Evolutionary conservation across 2,113 vertebrate species (phyloP), one percentile per base, ranked within the genome.

Genomic region (Arenaria interpres): DNA sequence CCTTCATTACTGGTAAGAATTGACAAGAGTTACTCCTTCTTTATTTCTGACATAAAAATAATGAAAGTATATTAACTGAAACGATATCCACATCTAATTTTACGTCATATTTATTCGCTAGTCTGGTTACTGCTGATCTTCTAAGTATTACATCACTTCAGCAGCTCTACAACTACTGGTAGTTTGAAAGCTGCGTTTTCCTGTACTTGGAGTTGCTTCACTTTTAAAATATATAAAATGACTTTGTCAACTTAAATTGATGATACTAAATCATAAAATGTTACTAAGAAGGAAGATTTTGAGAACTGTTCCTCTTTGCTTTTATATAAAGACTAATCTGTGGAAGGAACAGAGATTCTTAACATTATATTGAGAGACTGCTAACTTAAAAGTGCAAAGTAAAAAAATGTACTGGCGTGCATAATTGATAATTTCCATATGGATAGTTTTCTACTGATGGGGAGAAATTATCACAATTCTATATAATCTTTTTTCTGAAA

Each of bases 1-100:
- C 99, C 99, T 98, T 99, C 99, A 98, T 98, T 99, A 99, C 98
- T 99, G 99, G 99, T 99, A 98, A 98, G 98, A 98, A 97, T 63
- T 96, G 96, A 98, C 74, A 95, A 95, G 88, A 97, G 90, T 91
- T 98, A 84, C 68, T 97, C 72, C 90, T 96, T 96, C 72, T 96
- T 97, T 95, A 35, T 97, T 97, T 96, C 96, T 96, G 96, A 69
- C 93, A 93, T 97, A 94, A 90, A 93, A 97, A 97, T 93, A 89
- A 80, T 46, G 9, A 96, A 95, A 95, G 59, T 93, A 95, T 85
- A 94, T 68, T 95, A 59, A 76, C 39, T 92, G 92, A 78, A 96
- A 93, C 72, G 57, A 87, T 71, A 94, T 45, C 66, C 11, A 60
- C 59, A 27, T 91, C 14, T 94, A 85, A 88, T 91, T 96, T 90